A percentile compares a stretch with the other conserved stretches of the same genome.
phyloP scores from a whole-genome alignment of 2,888 invertebrate species.

The Chouioia cunea region DNA sequence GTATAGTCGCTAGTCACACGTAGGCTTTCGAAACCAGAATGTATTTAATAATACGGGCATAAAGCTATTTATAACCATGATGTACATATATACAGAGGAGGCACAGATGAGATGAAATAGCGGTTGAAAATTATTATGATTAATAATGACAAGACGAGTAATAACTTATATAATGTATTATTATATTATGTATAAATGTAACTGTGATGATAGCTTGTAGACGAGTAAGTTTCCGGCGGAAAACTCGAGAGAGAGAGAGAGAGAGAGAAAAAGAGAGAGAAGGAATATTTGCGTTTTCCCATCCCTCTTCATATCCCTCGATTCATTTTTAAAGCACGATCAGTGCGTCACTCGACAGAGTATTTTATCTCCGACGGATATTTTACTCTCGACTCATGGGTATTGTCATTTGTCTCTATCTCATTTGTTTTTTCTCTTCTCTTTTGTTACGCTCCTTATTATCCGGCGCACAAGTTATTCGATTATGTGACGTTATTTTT shows the following conservation, averaged over 20 bases:
- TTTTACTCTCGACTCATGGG: constrained; percentile 28
- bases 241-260: constrained; percentile 36
- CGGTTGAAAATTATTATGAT: constrained; percentile 44
- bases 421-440: constrained; percentile 15
- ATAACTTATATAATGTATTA: constrained; percentile 61
- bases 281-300: background rate
- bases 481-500: constrained; percentile 12
- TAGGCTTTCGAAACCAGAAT: constrained; percentile 63
- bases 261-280: background rate
- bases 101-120: constrained; percentile 28
- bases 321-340: constrained; percentile 13
- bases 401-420: background rate
- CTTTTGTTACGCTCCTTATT: constrained; percentile 43
- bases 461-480: constrained; percentile 39
- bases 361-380: constrained; percentile 41
- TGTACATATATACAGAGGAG: constrained; percentile 62
- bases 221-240: constrained; percentile 58
- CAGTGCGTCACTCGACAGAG: constrained; percentile 28
- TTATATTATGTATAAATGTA: constrained; percentile 60
- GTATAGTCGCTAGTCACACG: constrained; percentile 60
- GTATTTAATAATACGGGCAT: constrained; percentile 64
- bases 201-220: constrained; percentile 68
- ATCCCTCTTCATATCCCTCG: constrained; percentile 26
- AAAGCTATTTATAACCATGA: constrained; percentile 62
- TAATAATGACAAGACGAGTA: constrained; percentile 53